Conservation (phyloP, 2,888 invertebrate genomes). For the Margaritifera margaritifera region DNA sequence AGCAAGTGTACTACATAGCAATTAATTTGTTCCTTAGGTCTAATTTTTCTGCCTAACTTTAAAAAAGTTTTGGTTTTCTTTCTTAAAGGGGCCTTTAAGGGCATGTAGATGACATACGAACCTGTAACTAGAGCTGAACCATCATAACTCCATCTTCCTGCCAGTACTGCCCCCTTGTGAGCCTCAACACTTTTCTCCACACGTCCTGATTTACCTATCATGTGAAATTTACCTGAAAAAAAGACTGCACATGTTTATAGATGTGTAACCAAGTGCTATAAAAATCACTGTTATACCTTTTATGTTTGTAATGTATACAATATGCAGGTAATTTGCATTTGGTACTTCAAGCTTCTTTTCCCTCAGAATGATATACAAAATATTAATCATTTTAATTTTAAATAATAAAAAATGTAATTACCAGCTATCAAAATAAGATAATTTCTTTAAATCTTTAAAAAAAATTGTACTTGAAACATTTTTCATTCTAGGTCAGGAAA, state of each 20-base stretch:
- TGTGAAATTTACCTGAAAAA: conserved; percentile 83
- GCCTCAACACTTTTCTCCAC: conserved; percentile 94
- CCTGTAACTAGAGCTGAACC: conserved; percentile 94
- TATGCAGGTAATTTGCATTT: no score
- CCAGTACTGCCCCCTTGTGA: conserved; percentile 89
- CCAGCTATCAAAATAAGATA: no score
- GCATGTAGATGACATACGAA: conserved; percentile 56
- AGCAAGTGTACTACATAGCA: no score
- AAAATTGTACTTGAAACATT: no score
- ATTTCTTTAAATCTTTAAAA: no score
- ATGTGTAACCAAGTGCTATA: background rate
- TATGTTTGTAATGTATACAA: no score
- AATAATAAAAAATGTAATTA: no score
- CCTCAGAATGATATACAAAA: no score
- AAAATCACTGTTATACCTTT: background rate
- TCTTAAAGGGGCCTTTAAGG: no score
- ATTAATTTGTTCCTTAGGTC: background rate
- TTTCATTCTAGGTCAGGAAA: no score
- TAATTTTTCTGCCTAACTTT: background rate
- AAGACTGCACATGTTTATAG: background rate
- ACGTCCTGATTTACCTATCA: conserved; percentile 90
- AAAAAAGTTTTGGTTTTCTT: background rate
- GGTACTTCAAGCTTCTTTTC: no score
- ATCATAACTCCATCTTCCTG: conserved; percentile 94
- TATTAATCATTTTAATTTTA: no score